Percentiles rank a stretch among this genome's conserved stretches.
Conservation (phyloP, 2,888 invertebrate genomes). For the Tortrix viridana region DNA sequence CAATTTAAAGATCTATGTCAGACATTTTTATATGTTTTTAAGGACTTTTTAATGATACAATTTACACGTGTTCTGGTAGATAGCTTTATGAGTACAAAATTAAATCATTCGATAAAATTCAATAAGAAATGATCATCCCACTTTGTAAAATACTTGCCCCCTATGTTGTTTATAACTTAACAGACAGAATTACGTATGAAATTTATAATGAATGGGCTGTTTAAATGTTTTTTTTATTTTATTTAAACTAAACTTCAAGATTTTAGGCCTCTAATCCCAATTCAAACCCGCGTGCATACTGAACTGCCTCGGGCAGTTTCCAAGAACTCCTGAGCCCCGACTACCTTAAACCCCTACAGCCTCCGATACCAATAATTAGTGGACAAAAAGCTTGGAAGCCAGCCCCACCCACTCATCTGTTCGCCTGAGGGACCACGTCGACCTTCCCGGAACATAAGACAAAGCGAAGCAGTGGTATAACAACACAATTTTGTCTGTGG, state of each 20-base stretch:
- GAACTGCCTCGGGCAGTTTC: constrained; percentile 10
- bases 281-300: neutral
- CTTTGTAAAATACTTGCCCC: too few species aligned
- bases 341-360: constrained; percentile 29
- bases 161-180: too few species aligned
- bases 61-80: neutral
- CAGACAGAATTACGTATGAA: neutral
- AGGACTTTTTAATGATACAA: constrained; percentile 13
- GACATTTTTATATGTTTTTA: constrained; percentile 14
- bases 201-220: neutral
- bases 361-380: constrained; percentile 26
- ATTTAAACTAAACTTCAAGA: too few species aligned
- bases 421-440: constrained; percentile 20
- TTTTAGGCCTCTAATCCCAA: neutral
- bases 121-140: too few species aligned
- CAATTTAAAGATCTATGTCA: constrained; percentile 26
- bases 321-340: constrained; percentile 21
- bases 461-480: constrained; percentile 5
- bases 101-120: too few species aligned
- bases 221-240: too few species aligned
- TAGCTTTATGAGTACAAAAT: neutral
- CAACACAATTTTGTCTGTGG: neutral
- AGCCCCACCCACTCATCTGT: constrained; percentile 32
- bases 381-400: constrained; percentile 37
- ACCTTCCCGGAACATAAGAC: constrained; percentile 32